These are phyloP conservation scores for Heteromurus nitidus DNA, from an alignment of 2,888 invertebrate genomes.

Conservation along the genomic window DNA sequence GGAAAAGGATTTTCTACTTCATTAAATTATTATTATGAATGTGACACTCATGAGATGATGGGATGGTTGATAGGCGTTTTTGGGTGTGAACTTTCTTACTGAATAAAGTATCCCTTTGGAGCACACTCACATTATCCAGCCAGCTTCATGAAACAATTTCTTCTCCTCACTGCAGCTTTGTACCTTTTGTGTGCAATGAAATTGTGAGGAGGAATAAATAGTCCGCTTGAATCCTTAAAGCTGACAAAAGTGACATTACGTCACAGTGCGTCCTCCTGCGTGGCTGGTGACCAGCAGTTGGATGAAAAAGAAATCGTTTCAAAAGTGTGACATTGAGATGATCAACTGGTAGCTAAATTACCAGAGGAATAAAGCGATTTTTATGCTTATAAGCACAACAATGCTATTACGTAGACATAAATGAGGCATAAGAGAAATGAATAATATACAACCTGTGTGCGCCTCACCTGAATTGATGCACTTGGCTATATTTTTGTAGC, in stretches of 20 bases:
- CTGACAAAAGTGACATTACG: constrained; percentile 40
- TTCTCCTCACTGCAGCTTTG: neutral
- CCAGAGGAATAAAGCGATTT: constrained; percentile 36
- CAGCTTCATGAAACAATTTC: constrained; percentile 29
- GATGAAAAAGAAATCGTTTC: neutral
- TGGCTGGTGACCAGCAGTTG: constrained; percentile 32
- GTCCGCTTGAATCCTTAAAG: constrained; percentile 1
- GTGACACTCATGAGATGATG: constrained; percentile 59
- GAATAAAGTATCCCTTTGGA: constrained; percentile 33
- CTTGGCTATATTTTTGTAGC: constrained; percentile 13
- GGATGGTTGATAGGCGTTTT: constrained; percentile 56
- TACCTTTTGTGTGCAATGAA: constrained; percentile 1
- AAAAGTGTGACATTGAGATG: constrained; percentile 51
- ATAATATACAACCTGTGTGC: neutral
- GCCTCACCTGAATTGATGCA: too few relatives aligned
- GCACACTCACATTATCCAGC: constrained; percentile 30
- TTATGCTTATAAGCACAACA: neutral
- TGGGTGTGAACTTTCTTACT: constrained; percentile 55
- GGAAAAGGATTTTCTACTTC: constrained; percentile 51
- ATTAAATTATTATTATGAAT: constrained; percentile 60
- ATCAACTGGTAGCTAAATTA: constrained; percentile 53
- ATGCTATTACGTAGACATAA: too few relatives aligned
- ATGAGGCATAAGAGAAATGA: too few relatives aligned
- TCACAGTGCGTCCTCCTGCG: constrained; percentile 21
- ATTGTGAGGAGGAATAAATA: constrained; percentile 4